A percentile compares a stretch with the other conserved stretches of the same genome.
phyloP scores from a whole-genome alignment of 2,113 vertebrate genomes.

The Semicossyphus pulcher region DNA sequence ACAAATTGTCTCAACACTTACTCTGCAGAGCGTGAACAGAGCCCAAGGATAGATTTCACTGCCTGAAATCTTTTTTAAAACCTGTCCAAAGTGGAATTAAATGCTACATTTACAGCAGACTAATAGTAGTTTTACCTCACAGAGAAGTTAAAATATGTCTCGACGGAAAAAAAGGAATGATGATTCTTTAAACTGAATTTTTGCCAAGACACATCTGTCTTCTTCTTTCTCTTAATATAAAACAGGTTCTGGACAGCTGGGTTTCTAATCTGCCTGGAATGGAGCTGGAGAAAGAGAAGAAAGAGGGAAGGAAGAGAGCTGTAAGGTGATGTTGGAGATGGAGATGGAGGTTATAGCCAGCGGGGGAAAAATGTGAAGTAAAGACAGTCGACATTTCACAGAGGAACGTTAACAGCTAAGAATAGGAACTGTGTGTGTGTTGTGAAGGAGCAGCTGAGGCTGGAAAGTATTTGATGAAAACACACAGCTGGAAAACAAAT shows the following conservation, averaged over 20 bases:
- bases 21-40: background rate
- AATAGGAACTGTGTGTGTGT: constrained; percentile 32
- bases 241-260: constrained; percentile 34
- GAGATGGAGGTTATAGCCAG: constrained; percentile 9
- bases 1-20: constrained; percentile 63
- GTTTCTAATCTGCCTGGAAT: constrained; percentile 51
- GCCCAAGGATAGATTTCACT: constrained; percentile 12
- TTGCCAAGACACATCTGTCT: constrained; percentile 15
- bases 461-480: constrained; percentile 50
- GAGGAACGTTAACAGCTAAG: constrained; percentile 35
- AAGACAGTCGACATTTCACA: constrained; percentile 40
- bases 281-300: constrained; percentile 24
- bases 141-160: background rate
- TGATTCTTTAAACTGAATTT: background rate
- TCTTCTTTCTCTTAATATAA: constrained; percentile 3
- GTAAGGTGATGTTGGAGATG: constrained; percentile 7
- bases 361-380: constrained; percentile 19
- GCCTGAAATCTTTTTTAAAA: background rate
- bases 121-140: constrained; percentile 6
- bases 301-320: background rate
- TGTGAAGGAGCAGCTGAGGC: background rate
- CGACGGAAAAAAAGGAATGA: background rate
- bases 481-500: constrained; percentile 44
- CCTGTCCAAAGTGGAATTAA: background rate
- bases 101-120: background rate